These are phyloP conservation scores for Mamestra brassicae DNA, from an alignment of 2,888 invertebrate genomes.

Conservation along the genomic window DNA sequence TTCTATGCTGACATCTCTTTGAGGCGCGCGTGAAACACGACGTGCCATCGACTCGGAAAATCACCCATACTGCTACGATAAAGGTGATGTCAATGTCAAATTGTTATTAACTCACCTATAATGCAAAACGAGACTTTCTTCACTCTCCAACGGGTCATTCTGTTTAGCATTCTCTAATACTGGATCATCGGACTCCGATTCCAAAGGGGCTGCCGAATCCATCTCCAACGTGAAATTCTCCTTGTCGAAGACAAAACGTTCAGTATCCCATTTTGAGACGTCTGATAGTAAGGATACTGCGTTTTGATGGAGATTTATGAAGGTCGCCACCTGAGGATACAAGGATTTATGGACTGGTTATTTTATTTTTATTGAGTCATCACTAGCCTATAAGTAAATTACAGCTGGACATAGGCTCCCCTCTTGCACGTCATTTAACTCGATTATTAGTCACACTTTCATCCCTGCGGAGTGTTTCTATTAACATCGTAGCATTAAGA, in stretches of 20 bases:
- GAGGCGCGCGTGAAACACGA: too few relatives aligned
- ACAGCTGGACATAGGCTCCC: background rate
- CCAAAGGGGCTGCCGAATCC: constrained; percentile 82
- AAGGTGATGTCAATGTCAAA: background rate
- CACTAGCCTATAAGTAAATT: too few relatives aligned
- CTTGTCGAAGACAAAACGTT: constrained; percentile 90
- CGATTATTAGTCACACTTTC: background rate
- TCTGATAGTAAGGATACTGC: constrained; percentile 90
- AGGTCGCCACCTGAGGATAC: constrained; percentile 86
- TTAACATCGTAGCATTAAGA: background rate
- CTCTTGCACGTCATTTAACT: background rate
- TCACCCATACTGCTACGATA: background rate
- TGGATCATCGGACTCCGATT: constrained; percentile 90
- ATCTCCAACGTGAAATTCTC: constrained; percentile 90
- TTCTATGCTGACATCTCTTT: too few relatives aligned
- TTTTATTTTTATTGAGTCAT: background rate
- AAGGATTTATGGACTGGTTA: background rate
- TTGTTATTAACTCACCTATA: constrained; percentile 81
- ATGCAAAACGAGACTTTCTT: constrained; percentile 85
- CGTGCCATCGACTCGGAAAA: background rate
- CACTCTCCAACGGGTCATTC: constrained; percentile 88
- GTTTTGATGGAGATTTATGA: constrained; percentile 91
- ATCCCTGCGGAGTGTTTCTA: background rate
- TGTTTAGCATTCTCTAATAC: constrained; percentile 81
- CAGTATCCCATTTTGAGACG: constrained; percentile 91